A percentile compares a stretch with the other conserved stretches of the same genome.
phyloP scores from a whole-genome alignment of 2,888 invertebrate genomes.

The Abscondita cerata region DNA sequence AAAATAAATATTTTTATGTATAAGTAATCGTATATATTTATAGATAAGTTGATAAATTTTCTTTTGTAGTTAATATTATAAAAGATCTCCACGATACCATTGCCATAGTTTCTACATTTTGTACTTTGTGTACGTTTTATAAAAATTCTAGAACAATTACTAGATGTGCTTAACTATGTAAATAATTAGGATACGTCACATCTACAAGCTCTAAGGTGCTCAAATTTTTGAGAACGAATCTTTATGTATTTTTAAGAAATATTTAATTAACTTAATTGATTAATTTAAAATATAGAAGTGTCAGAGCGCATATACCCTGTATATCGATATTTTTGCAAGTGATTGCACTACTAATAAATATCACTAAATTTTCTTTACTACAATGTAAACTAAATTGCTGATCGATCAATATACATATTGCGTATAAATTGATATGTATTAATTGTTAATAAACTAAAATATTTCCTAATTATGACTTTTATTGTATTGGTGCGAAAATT shows the following conservation, averaged over 20 bases:
- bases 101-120: constrained; percentile 45
- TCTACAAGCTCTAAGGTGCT: constrained; percentile 6
- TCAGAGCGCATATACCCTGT: background rate
- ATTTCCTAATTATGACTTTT: constrained; percentile 25
- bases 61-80: constrained; percentile 27
- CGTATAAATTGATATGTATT: constrained; percentile 29
- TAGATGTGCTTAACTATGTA: constrained; percentile 28
- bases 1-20: constrained; percentile 22
- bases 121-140: constrained; percentile 34
- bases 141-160: constrained; percentile 28
- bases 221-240: constrained; percentile 7
- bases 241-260: constrained; percentile 14
- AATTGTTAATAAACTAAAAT: constrained; percentile 32
- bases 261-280: background rate
- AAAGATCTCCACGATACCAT: constrained; percentile 57
- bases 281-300: too few relatives aligned
- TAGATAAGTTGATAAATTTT: constrained; percentile 19
- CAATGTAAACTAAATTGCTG: constrained; percentile 16
- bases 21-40: constrained; percentile 31
- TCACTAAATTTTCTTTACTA: constrained; percentile 19
- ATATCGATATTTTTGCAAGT: background rate
- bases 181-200: constrained; percentile 15
- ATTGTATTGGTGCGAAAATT: too few relatives aligned
- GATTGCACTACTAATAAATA: constrained; percentile 16
- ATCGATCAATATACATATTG: constrained; percentile 21